phyloP scores from a whole-genome alignment of 2,797 vertebrate species.

The Valencia hispanica region DNA sequence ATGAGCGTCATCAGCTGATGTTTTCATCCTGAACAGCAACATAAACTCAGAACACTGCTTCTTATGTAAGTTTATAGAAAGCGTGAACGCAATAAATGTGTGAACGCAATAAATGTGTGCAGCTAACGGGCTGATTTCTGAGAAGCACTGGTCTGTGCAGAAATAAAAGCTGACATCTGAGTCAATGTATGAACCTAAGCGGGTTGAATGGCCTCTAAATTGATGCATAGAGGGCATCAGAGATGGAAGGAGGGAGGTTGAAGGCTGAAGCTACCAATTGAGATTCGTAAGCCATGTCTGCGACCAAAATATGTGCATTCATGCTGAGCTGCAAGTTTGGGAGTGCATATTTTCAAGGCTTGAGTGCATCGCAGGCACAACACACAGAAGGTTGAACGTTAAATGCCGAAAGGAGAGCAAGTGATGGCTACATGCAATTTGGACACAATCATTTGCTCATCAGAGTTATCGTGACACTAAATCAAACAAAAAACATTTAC shows the following conservation, averaged over 20 bases:
- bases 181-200: neutral
- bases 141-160: neutral
- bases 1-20: neutral
- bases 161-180: constrained; percentile 8
- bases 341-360: constrained; percentile 29
- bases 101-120: neutral
- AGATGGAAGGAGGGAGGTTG: neutral
- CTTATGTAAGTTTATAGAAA: constrained; percentile 8
- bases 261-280: constrained; percentile 6
- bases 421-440: constrained; percentile 24
- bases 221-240: constrained; percentile 24
- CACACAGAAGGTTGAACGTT: neutral
- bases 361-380: constrained; percentile 30
- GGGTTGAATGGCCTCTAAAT: constrained; percentile 7
- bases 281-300: constrained; percentile 18
- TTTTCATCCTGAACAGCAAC: constrained; percentile 18
- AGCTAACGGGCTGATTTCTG: neutral
- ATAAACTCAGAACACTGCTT: neutral
- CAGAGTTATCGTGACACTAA: constrained; percentile 18
- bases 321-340: constrained; percentile 25
- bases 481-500: constrained; percentile 45
- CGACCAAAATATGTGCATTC: constrained; percentile 32
- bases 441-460: constrained; percentile 19
- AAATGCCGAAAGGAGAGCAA: constrained; percentile 11
- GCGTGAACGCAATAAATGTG: neutral